Evolutionary conservation across 1,140 invertebrate genomes (phyloP), one percentile per base, ranked within the genome.

Genomic region (Cepaea nemoralis): DNA sequence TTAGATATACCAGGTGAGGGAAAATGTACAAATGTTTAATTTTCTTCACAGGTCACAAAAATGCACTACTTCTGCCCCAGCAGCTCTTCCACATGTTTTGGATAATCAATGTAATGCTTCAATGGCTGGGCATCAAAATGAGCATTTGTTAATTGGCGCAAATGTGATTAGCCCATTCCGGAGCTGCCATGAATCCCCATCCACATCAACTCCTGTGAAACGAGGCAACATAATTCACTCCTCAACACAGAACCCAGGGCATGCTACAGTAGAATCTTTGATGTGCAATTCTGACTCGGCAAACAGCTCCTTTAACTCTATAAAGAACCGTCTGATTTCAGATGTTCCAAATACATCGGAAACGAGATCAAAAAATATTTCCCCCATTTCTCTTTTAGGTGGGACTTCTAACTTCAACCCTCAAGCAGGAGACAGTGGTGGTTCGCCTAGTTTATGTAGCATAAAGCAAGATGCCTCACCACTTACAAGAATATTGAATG

Each of bases 171-270:
- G 59, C 59, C 10, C 59, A 6, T 27, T 31, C 10, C 6, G 8
- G 27, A 31, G 24, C 19, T 39, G 37, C 50, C 50, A 55, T 71
- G 16, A 5, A 22, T 50, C 73, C n/a, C 73, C 73, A 35, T 37
- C 31, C 5, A 75, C 73, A 31, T 75, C 73, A 22, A 75, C 73
- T 50, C 73, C 73, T 50, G 31, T 75, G 50, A 50, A 55, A n/a
- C 31, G 35, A 19, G 45, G 27, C 5, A 42, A 27, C 42, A 48
- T 22, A 27, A 35, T 55, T 35, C 31, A 31, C 12, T 2, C 3
- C 1, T 50, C 24, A 50, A 24, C 73, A 33, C 73, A 40, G 5
- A 48, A 45, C 73, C 73, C 73, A 6, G 2, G 10, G 24, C 22
- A 19, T 40, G 33, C 8, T 45, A n/a, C 37, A 71, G 22, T 33